A percentile compares a stretch with the other conserved stretches of the same genome.
These are phyloP conservation scores for Monarcha castaneiventris DNA, from an alignment of 2,113 vertebrate species.

Conservation along the genomic window DNA sequence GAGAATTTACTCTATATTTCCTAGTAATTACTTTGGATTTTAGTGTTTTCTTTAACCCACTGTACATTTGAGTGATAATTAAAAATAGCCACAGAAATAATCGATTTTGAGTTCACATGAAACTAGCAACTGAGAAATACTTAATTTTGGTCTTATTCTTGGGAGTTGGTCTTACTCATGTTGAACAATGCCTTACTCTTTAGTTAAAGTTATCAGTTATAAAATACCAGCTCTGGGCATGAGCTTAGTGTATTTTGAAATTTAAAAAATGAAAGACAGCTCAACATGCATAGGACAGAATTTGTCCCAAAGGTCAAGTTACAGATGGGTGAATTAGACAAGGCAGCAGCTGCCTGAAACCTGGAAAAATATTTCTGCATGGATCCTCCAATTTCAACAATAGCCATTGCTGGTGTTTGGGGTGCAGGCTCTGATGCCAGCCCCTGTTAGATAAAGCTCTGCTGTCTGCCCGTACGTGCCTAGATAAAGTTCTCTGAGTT, in stretches of 20 bases:
- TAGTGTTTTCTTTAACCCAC: background rate
- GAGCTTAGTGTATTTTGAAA: background rate
- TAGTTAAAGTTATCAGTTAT: background rate
- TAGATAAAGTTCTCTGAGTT: background rate
- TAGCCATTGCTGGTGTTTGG: background rate
- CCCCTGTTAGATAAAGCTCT: background rate
- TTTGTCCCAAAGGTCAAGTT: background rate
- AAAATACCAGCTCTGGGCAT: background rate
- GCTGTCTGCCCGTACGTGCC: fast-evolving
- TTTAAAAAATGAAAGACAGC: background rate
- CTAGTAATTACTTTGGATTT: background rate
- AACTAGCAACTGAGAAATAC: background rate
- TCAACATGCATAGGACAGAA: background rate
- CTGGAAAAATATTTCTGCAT: background rate
- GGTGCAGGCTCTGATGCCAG: background rate
- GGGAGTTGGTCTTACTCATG: background rate
- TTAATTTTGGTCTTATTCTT: background rate
- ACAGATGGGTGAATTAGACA: background rate
- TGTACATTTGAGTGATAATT: background rate
- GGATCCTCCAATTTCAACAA: background rate
- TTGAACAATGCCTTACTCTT: background rate
- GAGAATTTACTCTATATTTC: background rate
- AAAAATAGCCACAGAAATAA: background rate
- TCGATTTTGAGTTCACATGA: background rate
- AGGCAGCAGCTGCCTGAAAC: background rate